A percentile compares a stretch with the other conserved stretches of the same genome.
These are phyloP conservation scores for Leptocoma aspasia DNA, from an alignment of 2,113 vertebrate genomes.

Conservation along the genomic window DNA sequence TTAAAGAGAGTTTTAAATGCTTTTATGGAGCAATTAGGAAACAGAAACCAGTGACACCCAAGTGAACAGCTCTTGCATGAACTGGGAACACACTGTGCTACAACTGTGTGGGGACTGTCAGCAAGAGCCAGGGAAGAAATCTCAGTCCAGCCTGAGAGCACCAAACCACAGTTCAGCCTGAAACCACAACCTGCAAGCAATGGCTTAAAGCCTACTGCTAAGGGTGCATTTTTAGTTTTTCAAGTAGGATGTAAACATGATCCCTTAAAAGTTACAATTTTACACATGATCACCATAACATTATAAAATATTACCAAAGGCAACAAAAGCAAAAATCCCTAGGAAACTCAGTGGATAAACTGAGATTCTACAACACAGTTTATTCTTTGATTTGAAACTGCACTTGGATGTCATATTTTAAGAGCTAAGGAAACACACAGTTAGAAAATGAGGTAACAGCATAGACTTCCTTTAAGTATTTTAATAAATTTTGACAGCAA, in stretches of 20 bases:
- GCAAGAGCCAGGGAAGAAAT: not conserved
- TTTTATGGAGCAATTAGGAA: not conserved
- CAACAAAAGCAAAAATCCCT: not conserved
- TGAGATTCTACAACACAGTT: not conserved
- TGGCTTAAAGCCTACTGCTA: not conserved
- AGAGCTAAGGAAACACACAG: not conserved
- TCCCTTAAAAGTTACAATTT: not conserved
- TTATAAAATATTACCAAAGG: accelerated
- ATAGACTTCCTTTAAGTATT: not conserved
- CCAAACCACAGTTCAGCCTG: not conserved
- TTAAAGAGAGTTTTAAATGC: not conserved
- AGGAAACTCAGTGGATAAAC: not conserved
- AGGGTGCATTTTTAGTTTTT: not conserved
- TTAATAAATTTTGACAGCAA: not conserved
- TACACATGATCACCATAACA: not conserved
- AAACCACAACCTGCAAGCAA: not conserved
- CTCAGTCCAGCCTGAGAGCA: not conserved
- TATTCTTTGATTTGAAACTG: not conserved
- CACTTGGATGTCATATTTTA: not conserved
- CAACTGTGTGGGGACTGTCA: not conserved
- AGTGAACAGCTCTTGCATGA: not conserved
- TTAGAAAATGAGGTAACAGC: accelerated
- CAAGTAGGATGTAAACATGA: not conserved
- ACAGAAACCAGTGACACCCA: not conserved
- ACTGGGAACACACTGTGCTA: not conserved